Evolutionary conservation across 2,888 invertebrate genomes (phyloP).

Genomic region (Antheraea assamensis): DNA sequence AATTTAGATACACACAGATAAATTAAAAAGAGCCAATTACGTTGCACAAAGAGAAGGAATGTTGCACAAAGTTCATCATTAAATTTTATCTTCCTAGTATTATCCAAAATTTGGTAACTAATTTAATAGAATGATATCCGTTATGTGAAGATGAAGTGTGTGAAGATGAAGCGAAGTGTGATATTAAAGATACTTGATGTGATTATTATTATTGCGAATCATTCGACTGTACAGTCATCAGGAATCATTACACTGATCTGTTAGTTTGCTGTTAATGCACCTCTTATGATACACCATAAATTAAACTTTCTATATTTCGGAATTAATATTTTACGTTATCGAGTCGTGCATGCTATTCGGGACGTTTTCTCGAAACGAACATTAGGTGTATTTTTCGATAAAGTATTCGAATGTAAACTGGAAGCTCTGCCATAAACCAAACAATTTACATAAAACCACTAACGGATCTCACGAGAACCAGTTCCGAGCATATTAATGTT

Average conservation of each 20-base stretch:
- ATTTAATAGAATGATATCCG: no score
- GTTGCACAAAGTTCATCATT: neutral
- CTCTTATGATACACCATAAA: constrained; percentile 59
- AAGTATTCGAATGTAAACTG: constrained; percentile 72
- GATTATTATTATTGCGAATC: neutral
- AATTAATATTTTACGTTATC: constrained; percentile 55
- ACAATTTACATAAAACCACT: constrained; percentile 79
- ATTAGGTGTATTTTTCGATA: constrained; percentile 51
- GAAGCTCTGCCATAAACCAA: constrained; percentile 72
- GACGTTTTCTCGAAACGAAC: constrained; percentile 27
- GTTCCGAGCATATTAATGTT: constrained; percentile 73
- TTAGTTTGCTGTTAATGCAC: constrained; percentile 48
- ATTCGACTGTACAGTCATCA: constrained; percentile 28
- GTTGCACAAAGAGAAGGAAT: neutral
- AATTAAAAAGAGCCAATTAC: neutral
- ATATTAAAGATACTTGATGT: neutral
- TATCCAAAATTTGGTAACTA: neutral
- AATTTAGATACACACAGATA: neutral
- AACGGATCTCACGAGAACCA: constrained; percentile 79
- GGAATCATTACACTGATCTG: constrained; percentile 35
- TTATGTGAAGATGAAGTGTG: no score
- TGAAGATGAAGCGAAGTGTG: no score
- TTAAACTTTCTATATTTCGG: constrained; percentile 68
- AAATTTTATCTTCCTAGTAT: neutral
- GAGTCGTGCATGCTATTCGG: constrained; percentile 25